These are phyloP conservation scores for Lithodes maja DNA, from an alignment of 2,888 invertebrate species.

Conservation along the genomic window DNA sequence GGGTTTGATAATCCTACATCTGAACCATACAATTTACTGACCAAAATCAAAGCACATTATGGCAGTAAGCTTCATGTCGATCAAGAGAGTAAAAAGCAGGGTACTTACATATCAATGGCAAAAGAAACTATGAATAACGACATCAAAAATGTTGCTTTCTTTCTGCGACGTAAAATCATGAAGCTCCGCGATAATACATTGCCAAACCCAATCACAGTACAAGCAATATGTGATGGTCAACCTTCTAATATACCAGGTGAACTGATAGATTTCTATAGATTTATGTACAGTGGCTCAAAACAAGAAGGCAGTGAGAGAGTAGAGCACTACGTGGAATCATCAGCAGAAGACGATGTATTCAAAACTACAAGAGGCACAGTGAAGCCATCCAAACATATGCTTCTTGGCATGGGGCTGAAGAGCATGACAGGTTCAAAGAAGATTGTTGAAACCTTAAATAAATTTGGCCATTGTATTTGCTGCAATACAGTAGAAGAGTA, in stretches of 20 bases:
- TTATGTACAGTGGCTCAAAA: conserved; percentile 15
- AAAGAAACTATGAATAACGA: not conserved
- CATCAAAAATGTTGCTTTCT: not conserved
- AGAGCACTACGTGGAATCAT: not conserved
- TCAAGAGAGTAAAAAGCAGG: conserved; percentile 16
- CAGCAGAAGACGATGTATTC: conserved; percentile 14
- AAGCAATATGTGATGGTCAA: conserved; percentile 1
- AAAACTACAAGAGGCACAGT: conserved; percentile 5
- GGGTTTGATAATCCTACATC: not conserved
- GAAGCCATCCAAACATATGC: conserved; percentile 12
- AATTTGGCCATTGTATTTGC: conserved; percentile 13
- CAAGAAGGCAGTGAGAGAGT: conserved; percentile 20
- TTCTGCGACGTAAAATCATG: not conserved
- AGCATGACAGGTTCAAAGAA: too few species aligned
- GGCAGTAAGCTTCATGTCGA: not conserved
- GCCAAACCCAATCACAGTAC: conserved; percentile 13
- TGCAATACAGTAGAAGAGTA: not conserved
- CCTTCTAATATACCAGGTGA: conserved; percentile 3
- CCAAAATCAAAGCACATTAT: conserved; percentile 15
- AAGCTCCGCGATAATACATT: not conserved
- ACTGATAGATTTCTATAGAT: not conserved
- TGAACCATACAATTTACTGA: not conserved
- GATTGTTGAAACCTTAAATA: not conserved
- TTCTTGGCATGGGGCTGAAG: conserved; percentile 4
- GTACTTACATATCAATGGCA: not conserved